Evolutionary conservation across 2,888 invertebrate species (phyloP).

Genomic region (Lepidocyrtinus sp.): DNA sequence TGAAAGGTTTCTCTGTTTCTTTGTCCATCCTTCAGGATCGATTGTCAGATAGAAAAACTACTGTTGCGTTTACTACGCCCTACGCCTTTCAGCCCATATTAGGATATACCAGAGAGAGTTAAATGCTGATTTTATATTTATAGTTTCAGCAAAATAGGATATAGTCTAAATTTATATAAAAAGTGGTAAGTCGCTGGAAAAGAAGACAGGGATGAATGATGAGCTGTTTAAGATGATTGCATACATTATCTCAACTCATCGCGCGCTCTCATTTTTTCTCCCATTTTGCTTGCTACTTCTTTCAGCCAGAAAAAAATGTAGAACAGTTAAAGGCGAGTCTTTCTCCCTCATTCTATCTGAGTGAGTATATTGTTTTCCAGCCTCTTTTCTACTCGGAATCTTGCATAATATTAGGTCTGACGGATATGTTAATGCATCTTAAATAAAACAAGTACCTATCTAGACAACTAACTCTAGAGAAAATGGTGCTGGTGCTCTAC

Average conservation of each 20-base stretch:
- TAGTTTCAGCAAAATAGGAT: too few relatives aligned
- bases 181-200: constrained; percentile 10
- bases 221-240: constrained; percentile 50
- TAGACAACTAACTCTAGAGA: too few relatives aligned
- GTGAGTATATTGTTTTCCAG: neutral
- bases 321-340: neutral
- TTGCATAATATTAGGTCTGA: neutral
- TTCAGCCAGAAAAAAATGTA: neutral
- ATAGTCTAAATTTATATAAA: neutral
- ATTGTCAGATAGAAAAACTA: constrained; percentile 11
- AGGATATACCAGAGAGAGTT: too few relatives aligned
- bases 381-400: neutral
- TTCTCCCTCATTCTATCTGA: neutral
- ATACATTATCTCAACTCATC: constrained; percentile 46
- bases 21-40: neutral
- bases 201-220: constrained; percentile 53
- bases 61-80: constrained; percentile 29
- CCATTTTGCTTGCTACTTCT: neutral
- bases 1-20: constrained; percentile 18
- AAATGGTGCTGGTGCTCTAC: too few relatives aligned
- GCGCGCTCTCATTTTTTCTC: neutral
- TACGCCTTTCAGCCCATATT: neutral
- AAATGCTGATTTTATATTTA: too few relatives aligned
- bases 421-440: neutral
- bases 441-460: neutral